These are phyloP conservation scores for Drosophila siamana DNA, from an alignment of 2,888 invertebrate genomes.

Conservation along the genomic window DNA sequence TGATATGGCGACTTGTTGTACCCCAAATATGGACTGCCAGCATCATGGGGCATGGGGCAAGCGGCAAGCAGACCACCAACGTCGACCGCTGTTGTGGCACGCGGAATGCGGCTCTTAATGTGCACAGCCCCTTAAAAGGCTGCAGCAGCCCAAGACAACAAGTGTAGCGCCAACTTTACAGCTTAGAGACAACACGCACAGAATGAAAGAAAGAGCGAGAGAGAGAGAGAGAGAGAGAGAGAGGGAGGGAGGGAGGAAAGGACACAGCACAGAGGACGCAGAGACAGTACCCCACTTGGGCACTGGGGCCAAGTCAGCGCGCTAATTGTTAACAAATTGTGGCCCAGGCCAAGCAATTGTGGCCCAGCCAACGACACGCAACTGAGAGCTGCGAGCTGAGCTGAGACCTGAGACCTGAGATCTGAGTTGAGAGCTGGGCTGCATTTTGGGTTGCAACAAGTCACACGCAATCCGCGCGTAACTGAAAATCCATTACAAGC, in stretches of 20 bases:
- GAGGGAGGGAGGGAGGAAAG: no score
- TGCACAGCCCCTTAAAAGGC: conserved; percentile 55
- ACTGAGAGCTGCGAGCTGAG: conserved; percentile 10
- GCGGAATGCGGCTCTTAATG: conserved; percentile 63
- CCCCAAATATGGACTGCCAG: conserved; percentile 35
- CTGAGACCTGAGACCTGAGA: no score
- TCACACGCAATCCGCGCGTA: conserved; percentile 74
- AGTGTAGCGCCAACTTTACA: conserved; percentile 45
- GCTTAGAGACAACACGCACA: conserved; percentile 47
- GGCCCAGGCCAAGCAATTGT: conserved; percentile 55
- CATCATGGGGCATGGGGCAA: conserved; percentile 22
- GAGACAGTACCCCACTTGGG: neutral
- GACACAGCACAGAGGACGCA: neutral
- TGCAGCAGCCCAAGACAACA: conserved; percentile 32
- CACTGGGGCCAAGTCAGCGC: conserved; percentile 27
- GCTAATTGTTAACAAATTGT: conserved; percentile 80
- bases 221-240: neutral
- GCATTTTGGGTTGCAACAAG: conserved; percentile 11
- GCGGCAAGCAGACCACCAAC: conserved; percentile 39
- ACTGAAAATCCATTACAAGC: conserved; percentile 65
- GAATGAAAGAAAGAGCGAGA: neutral
- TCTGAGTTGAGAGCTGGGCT: neutral
- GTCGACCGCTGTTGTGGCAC: conserved; percentile 11
- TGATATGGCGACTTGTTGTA: conserved; percentile 30
- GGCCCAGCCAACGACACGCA: conserved; percentile 39